These are phyloP conservation scores for Chromis chromis DNA, from an alignment of 2,797 vertebrate genomes.

Conservation along the genomic window DNA sequence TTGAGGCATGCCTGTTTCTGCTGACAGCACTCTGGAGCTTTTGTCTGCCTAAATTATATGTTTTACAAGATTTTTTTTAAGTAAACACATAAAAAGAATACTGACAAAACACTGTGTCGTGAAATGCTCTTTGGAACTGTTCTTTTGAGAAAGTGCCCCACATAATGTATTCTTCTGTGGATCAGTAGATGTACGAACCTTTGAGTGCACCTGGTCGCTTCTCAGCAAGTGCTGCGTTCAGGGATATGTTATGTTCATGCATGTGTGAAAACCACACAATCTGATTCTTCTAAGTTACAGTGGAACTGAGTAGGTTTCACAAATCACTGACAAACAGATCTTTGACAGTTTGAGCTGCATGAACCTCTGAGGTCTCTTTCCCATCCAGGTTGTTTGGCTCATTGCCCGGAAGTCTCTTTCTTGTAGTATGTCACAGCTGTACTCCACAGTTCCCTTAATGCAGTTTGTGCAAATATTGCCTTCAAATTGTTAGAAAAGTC, in stretches of 20 bases:
- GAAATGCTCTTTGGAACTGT: constrained; percentile 51
- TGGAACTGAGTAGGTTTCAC: neutral
- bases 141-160: neutral
- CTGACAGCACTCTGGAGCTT: constrained; percentile 69
- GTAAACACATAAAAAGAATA: constrained; percentile 64
- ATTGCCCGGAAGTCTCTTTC: neutral
- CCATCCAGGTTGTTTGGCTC: neutral
- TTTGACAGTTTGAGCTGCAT: neutral
- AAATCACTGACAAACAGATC: neutral
- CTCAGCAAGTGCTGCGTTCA: neutral
- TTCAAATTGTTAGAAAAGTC: too few species aligned
- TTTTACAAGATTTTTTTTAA: constrained; percentile 59
- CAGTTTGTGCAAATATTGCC: too few species aligned
- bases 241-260: neutral
- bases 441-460: too few species aligned
- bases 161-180: constrained; percentile 21
- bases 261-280: neutral
- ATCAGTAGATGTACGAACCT: constrained; percentile 12
- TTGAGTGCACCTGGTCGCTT: constrained; percentile 20
- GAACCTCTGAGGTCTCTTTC: neutral
- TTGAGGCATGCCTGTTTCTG: constrained; percentile 69
- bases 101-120: constrained; percentile 54
- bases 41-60: constrained; percentile 68
- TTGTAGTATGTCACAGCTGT: neutral
- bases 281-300: neutral